phyloP scores from a whole-genome alignment of 1,140 invertebrate genomes.

The Zaprionus tsacasi region DNA sequence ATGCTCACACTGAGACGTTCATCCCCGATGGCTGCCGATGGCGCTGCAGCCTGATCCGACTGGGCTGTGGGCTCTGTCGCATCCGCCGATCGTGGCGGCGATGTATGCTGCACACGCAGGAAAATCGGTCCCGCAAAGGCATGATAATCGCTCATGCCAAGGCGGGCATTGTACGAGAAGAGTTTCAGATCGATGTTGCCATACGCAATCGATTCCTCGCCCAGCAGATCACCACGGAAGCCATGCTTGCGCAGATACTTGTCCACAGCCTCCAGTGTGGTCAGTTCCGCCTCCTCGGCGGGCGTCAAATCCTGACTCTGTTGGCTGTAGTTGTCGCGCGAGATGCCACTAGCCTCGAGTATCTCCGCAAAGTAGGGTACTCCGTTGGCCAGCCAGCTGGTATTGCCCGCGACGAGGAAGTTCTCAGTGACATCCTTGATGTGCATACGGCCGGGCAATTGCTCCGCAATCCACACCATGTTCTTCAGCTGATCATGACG shows the following conservation, averaged over 20 bases:
- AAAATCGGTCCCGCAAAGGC: conserved; percentile 83
- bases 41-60: conserved; percentile 25
- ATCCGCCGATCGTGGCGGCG: conserved; percentile 51
- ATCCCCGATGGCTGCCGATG: conserved; percentile 60
- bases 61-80: background rate
- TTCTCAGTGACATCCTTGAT: conserved; percentile 89
- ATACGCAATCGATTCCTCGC: conserved; percentile 79
- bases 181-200: conserved; percentile 83
- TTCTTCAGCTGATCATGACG: conserved; percentile 85
- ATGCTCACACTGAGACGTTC: conserved; percentile 69
- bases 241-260: conserved; percentile 71
- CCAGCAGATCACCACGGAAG: conserved; percentile 80
- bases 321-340: conserved; percentile 84
- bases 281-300: conserved; percentile 69
- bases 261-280: conserved; percentile 71
- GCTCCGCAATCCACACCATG: conserved; percentile 92
- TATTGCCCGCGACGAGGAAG: conserved; percentile 86
- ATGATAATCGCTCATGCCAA: conserved; percentile 78
- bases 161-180: conserved; percentile 75
- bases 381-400: conserved; percentile 93
- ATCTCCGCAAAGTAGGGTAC: conserved; percentile 90
- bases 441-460: conserved; percentile 89
- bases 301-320: conserved; percentile 85
- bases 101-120: conserved; percentile 65
- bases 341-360: conserved; percentile 63